Base-by-base conservation (phyloP, 1,140 invertebrate species). In the Halotydeus destructor region DNA sequence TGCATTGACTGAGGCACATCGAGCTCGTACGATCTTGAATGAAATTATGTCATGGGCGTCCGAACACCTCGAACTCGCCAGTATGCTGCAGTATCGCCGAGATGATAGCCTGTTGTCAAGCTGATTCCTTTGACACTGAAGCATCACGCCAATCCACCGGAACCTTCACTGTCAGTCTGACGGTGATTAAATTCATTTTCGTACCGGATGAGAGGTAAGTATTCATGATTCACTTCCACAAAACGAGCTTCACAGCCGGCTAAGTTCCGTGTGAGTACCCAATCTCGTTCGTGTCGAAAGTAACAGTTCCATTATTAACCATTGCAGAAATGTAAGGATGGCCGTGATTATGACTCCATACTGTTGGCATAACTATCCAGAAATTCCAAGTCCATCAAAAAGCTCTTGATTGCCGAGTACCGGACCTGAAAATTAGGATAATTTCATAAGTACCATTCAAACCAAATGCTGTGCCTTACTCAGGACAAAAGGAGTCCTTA, bases 301-400 rank as follows among this genome's bases (percentile, higher is more conserved):
- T n/a, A n/a, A n/a, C 61, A 14, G 76, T 71, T 19, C 91, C 93
- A 65, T 99, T 97, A 56, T 93, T 96, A 0, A 99, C 68, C 89
- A 97, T 98, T 1, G 85, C 88, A 43, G 88, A 96, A 46, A 99
- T 76, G 60, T 91, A 98, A 0, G 93, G 94, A 70, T 98, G 91
- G 56, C 83, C 76, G 62, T 97, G 91, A 82, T 84, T 86, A 56
- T 96, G 85, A 36, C 78, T n/a, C 88, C 91, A 69, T 99, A 97
- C 53, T 98, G 89, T 99, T 99, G 57, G 83, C 94, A 58, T 99
- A 99, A 0, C 94, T 99, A 58, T 99, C 94, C 39, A 98, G 59
- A 58, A 99, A 99, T 69, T 8, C 75, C 88, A 12, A 99, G 64
- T 0, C 94, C 94, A 38, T 74, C 68, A 59, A 96, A 98, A 52